Conservation (phyloP, 2,888 invertebrate genomes). For the Metallyticus violacea region DNA sequence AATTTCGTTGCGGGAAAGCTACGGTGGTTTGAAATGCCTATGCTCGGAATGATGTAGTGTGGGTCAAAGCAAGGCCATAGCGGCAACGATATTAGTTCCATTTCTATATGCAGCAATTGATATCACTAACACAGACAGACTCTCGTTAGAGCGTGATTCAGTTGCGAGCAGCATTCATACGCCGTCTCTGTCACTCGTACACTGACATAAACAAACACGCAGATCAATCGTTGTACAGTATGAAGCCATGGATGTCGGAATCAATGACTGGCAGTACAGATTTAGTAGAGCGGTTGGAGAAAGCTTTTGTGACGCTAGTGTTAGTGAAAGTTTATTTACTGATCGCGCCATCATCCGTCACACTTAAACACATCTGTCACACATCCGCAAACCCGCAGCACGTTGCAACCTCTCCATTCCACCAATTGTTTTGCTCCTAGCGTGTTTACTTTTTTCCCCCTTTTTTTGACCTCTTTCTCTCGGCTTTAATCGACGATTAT, state of each 20-base stretch:
- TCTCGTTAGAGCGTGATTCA: background rate
- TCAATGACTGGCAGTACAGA: background rate
- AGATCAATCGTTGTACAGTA: background rate
- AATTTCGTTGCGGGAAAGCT: background rate
- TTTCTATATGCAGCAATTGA: background rate
- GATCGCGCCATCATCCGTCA: conserved; percentile 4
- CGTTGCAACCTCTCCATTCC: too few species aligned
- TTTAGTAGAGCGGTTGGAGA: background rate
- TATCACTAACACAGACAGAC: background rate
- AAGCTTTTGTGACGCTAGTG: background rate
- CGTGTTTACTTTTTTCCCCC: background rate
- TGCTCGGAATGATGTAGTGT: too few species aligned
- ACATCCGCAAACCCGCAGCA: background rate
- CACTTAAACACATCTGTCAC: background rate
- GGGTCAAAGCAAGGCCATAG: background rate
- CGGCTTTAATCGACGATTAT: background rate
- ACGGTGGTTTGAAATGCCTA: background rate
- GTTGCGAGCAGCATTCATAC: background rate
- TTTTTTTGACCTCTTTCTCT: background rate
- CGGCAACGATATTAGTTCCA: background rate
- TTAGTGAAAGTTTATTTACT: background rate
- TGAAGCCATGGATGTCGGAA: conserved; percentile 7
- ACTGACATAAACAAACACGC: background rate
- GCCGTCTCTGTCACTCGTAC: background rate
- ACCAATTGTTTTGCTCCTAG: background rate